Conservation (phyloP, 2,113 vertebrate species). For the Pachyramphus minor region DNA sequence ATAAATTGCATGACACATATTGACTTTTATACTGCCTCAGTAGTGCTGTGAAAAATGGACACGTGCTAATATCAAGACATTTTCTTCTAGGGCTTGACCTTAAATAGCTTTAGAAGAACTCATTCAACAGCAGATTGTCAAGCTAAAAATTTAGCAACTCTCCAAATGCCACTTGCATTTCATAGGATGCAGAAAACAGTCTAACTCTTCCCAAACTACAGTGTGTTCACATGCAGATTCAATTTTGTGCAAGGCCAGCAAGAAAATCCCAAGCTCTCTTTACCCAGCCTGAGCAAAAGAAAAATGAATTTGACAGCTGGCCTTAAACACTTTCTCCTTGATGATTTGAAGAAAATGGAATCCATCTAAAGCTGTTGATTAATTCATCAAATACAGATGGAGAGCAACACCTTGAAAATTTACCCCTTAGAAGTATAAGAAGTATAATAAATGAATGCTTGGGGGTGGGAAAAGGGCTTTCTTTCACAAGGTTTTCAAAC, state of each 20-base stretch:
- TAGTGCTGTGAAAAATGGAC: neutral
- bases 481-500: neutral
- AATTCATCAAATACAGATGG: conserved; percentile 23
- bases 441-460: neutral
- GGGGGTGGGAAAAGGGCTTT: neutral
- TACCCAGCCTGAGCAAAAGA: neutral
- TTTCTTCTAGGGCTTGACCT: neutral
- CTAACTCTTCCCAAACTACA: neutral
- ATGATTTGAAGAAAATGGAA: conserved; percentile 30
- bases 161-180: conserved; percentile 18
- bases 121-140: neutral
- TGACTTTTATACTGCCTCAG: neutral
- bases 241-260: conserved; percentile 27
- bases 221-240: conserved; percentile 22
- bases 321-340: conserved; percentile 21
- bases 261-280: conserved; percentile 26
- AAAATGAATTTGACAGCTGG: conserved; percentile 47
- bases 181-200: neutral
- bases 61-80: neutral
- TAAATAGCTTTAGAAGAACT: neutral
- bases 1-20: neutral
- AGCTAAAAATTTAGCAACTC: neutral
- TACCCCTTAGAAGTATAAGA: neutral
- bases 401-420: conserved; percentile 33
- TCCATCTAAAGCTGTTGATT: conserved; percentile 39